phyloP scores from a whole-genome alignment of 2,113 vertebrate species.

The Chaetodon trifascialis region DNA sequence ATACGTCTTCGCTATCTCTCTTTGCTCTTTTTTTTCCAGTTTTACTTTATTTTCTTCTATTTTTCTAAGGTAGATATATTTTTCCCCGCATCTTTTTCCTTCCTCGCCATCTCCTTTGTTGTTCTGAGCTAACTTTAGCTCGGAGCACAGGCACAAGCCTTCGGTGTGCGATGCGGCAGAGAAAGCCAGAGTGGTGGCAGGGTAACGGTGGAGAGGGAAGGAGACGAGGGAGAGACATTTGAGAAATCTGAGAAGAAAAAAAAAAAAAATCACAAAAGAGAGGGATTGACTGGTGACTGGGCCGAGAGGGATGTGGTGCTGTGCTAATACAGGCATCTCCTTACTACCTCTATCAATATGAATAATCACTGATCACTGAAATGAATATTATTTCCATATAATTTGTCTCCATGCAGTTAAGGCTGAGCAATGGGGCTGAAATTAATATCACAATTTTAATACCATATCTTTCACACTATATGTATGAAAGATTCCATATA shows the following conservation, averaged over 20 bases:
- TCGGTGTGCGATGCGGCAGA: not conserved
- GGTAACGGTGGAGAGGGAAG: constrained; percentile 9
- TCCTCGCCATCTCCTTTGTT: constrained; percentile 38
- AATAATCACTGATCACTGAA: not conserved
- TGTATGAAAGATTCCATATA: not conserved
- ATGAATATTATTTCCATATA: not conserved
- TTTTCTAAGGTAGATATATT: constrained; percentile 32
- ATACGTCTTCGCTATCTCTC: constrained; percentile 15
- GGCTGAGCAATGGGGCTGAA: not conserved
- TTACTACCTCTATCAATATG: no score
- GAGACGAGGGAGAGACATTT: constrained; percentile 3
- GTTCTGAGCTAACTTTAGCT: constrained; percentile 34
- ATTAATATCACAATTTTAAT: not conserved
- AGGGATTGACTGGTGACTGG: constrained; percentile 6
- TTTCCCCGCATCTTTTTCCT: constrained; percentile 13
- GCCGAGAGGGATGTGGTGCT: not conserved
- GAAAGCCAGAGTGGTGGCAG: constrained; percentile 35
- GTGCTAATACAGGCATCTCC: not conserved
- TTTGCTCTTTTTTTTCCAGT: not conserved
- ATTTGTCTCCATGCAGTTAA: not conserved
- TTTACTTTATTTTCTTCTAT: not conserved
- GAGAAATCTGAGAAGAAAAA: not conserved
- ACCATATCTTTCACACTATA: not conserved
- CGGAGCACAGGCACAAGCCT: constrained; percentile 8
- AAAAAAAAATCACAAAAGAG: constrained; percentile 1